These are phyloP conservation scores for Strongylocentrotus purpuratus DNA, from an alignment of 35 echinoderm and acorn worm species.

Conservation along the genomic window DNA sequence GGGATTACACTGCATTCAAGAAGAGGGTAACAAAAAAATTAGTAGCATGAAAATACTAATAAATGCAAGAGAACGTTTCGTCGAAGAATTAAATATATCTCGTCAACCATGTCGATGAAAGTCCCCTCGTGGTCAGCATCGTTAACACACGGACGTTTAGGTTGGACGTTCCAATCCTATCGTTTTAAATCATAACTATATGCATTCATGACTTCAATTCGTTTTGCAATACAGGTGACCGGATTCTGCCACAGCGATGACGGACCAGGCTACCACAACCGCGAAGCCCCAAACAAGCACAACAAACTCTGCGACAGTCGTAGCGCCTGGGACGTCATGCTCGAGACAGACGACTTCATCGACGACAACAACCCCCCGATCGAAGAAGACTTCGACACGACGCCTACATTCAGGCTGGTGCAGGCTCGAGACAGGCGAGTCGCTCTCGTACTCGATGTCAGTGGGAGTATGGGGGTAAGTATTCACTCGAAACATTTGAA, in stretches of 20 bases:
- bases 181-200: too few relatives aligned
- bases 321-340: constrained; percentile 74
- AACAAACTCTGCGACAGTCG: constrained; percentile 60
- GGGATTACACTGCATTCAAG: too few relatives aligned
- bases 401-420: constrained; percentile 59
- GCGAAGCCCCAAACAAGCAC: constrained; percentile 65
- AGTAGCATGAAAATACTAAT: too few relatives aligned
- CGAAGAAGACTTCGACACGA: constrained; percentile 41
- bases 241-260: constrained; percentile 20
- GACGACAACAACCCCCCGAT: constrained; percentile 55
- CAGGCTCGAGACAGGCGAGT: constrained; percentile 56
- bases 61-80: too few relatives aligned
- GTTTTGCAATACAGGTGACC: background rate
- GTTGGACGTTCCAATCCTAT: too few relatives aligned
- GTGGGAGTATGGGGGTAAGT: constrained; percentile 78
- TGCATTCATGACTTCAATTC: too few relatives aligned
- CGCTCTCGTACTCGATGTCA: constrained; percentile 75
- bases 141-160: too few relatives aligned
- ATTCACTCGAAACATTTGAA: background rate
- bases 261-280: constrained; percentile 39
- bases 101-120: too few relatives aligned
- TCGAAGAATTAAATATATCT: too few relatives aligned
- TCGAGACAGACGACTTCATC: constrained; percentile 51
- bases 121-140: too few relatives aligned
- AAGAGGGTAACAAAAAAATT: too few relatives aligned